phyloP scores from a whole-genome alignment of 2,113 vertebrate genomes.

The Laticauda laticaudata region DNA sequence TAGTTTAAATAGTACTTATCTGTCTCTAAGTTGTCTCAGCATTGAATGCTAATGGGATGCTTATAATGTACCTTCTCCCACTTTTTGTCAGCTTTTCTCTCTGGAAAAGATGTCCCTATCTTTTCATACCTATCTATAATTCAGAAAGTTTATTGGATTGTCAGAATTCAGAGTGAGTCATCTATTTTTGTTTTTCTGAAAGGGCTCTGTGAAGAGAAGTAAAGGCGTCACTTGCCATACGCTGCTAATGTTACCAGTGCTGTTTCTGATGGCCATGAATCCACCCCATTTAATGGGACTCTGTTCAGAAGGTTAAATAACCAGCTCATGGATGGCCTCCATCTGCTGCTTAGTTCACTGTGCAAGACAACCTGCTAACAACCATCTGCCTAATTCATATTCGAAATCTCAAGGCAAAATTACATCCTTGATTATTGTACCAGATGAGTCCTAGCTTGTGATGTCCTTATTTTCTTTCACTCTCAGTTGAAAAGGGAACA shows the following conservation, averaged over 20 bases:
- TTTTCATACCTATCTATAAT: neutral
- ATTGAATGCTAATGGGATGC: neutral
- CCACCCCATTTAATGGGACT: neutral
- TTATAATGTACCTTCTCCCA: neutral
- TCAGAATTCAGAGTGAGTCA: too few species aligned
- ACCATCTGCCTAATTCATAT: slow-evolving; percentile 17
- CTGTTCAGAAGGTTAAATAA: slow-evolving; percentile 15
- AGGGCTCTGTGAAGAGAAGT: neutral
- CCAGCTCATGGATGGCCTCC: neutral
- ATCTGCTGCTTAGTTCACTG: slow-evolving; percentile 11
- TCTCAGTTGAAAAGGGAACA: neutral
- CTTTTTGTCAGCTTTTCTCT: neutral
- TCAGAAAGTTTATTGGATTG: neutral
- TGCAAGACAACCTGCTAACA: neutral
- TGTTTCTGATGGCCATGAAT: neutral
- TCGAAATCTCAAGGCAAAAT: slow-evolving; percentile 7
- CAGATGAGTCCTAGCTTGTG: slow-evolving; percentile 1
- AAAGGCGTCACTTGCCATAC: neutral
- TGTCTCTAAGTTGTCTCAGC: neutral
- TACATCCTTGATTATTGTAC: slow-evolving; percentile 17
- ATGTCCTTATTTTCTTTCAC: neutral
- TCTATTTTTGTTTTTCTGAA: neutral
- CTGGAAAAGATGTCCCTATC: neutral
- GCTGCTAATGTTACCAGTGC: neutral
- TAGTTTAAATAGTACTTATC: neutral